Evolutionary conservation across 2,797 vertebrate genomes (phyloP), one percentile per base, ranked within the genome.

Genomic region (Anniella stebbinsi): DNA sequence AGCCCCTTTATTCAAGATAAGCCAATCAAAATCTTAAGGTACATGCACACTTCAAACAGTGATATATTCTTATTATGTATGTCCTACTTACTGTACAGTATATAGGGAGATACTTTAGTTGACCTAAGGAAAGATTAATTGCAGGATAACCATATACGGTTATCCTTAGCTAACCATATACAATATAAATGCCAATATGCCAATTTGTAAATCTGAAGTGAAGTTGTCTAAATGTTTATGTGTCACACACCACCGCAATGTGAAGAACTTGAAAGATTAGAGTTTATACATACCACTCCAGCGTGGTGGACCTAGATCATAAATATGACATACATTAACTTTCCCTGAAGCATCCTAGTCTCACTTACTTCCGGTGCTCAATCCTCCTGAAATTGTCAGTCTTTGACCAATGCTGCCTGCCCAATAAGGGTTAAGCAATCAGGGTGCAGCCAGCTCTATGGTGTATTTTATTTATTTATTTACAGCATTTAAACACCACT

Each of bases 251-350:
- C 93, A 84, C 90, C 93, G 94, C 89, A 96, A 81, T 95, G 94
- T 93, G 91, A 96, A 95, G 88, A 95, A 94, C 96, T 94, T 93
- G 97, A 96, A 89, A 93, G 89, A 96, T 88, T 87, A 86, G 93
- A 93, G 8, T 78, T 95, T 91, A 95, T 97, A 99, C 98, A 97
- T 98, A 99, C 98, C 98, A 25, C 93, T 98, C 98, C 98, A 99
- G 84, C 96, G 95, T 10, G 98, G 97, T 67, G 98, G 97, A 98
- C 98, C 98, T 99, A 97, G 91, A 97, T 96, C 96, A 96, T 83
- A 97, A 96, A 97, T 38, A 84, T 91, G 97, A 95, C 72, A 95
- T 95, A 92, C 94, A 93, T 97, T 93, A 97, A 3, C 94, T 73
- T 57, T 91, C 45, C 45, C 81, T 41, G n/a, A 92, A 92, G 48